Evolutionary conservation across 1,140 invertebrate species (phyloP), one percentile per base, ranked within the genome.

Genomic region (Drosophila parvula): DNA sequence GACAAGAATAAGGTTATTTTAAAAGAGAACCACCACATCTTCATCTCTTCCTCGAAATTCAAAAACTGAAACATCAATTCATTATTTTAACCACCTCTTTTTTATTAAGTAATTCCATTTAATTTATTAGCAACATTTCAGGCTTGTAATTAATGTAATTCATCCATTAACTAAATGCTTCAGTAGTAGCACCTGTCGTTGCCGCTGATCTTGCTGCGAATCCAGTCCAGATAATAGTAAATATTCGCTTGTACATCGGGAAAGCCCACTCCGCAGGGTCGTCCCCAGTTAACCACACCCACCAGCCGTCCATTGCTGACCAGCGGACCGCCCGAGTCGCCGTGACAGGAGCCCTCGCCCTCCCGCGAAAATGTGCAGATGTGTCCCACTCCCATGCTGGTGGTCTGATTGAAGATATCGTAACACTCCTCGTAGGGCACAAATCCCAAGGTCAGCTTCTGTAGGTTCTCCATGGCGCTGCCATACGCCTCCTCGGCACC

Each of bases 361-460:
- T 59, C 56, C 71, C 92, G 93, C 4, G 94, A 94, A 12, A 94
- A 91, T 0, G 94, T 94, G 71, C 95, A 95, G 44, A 95, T 93
- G 77, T 95, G 93, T 4, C 90, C 83, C 12, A 78, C 57, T 0
- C 79, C 90, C 61, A 89, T 45, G 44, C 51, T 68, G 38, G 34
- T 69, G 22, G 84, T 79, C 8, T 85, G 53, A 18, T 86, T 76
- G 22, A 90, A 81, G 28, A 71, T 74, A 0, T 56, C 50, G 11
- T 67, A 61, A 48, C 91, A 92, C n/a, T 89, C 65, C 0, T 69
- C 58, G 7, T 74, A 41, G 0, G 43, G 30, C 7, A 92, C 79
- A 6, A 74, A 70, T 9, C 53, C 77, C 48, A 92, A 9, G 10
- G 62, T 40, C 7, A 92, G 60, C 53, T 78, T 74, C 22, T 91